Conservation (phyloP, 1,140 invertebrate genomes). For the Geopemphigus sp. region DNA sequence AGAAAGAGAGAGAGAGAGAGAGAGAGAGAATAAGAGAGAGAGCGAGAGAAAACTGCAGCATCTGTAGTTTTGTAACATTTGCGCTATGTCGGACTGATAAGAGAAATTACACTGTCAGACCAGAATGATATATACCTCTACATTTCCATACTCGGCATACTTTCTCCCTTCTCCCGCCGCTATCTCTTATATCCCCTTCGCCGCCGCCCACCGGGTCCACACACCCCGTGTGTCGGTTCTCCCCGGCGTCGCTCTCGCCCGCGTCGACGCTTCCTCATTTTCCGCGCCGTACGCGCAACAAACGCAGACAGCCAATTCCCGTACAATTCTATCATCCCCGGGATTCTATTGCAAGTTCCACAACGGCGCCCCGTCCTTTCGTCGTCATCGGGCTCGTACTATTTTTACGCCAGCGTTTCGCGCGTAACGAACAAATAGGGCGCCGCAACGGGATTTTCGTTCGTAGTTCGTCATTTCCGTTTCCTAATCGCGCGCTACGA, state of each 20-base stretch:
- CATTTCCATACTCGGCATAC: conserved; percentile 52
- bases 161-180: conserved; percentile 50
- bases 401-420: no score
- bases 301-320: conserved; percentile 12
- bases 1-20: not conserved
- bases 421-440: no score
- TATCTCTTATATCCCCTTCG: conserved; percentile 30
- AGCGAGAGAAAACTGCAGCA: conserved; percentile 32
- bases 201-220: not conserved
- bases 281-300: conserved; percentile 14
- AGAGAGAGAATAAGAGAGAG: not conserved
- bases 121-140: conserved; percentile 53
- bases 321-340: conserved; percentile 47
- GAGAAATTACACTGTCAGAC: conserved; percentile 54
- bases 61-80: conserved; percentile 49
- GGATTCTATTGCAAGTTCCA: conserved; percentile 47
- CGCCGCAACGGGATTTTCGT: no score
- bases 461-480: no score
- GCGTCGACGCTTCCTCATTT: conserved; percentile 44
- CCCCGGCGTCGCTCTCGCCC: not conserved
- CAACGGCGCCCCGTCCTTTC: no score
- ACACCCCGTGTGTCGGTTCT: not conserved
- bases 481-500: no score
- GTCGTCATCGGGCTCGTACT: no score
- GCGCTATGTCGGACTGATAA: conserved; percentile 51